These are phyloP conservation scores for Pachyuromys duprasi DNA, from an alignment of 2,797 vertebrate species.

Conservation along the genomic window DNA sequence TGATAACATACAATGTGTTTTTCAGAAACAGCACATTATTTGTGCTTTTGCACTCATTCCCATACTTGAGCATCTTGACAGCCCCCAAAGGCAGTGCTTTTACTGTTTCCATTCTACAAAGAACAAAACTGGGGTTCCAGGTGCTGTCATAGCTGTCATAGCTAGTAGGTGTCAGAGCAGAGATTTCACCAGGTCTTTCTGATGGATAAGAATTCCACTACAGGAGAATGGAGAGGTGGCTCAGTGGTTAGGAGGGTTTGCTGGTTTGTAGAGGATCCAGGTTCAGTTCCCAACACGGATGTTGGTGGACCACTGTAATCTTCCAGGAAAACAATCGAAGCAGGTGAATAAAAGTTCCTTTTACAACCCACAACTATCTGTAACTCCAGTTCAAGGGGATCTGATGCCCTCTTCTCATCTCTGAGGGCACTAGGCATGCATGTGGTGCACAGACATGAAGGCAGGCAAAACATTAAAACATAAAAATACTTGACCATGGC, in stretches of 20 bases:
- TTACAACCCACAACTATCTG: background rate
- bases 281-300: background rate
- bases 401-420: background rate
- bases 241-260: background rate
- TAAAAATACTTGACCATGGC: background rate
- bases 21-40: background rate
- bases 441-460: background rate
- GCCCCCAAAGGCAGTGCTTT: background rate
- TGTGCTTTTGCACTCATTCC: background rate
- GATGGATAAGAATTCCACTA: slow-evolving; percentile 2
- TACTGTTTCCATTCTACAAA: slow-evolving; percentile 31
- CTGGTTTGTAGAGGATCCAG: background rate
- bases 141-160: slow-evolving; percentile 26
- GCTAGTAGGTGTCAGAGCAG: slow-evolving; percentile 9
- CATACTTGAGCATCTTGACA: background rate
- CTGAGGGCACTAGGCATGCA: background rate
- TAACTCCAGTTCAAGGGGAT: background rate
- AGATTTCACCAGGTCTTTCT: slow-evolving; percentile 34
- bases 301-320: too few relatives aligned
- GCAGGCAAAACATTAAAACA: background rate
- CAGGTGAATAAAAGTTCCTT: too few relatives aligned
- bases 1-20: background rate
- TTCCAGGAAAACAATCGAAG: too few relatives aligned
- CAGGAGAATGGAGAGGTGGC: background rate
- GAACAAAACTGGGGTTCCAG: slow-evolving; percentile 7